These are phyloP conservation scores for Trematomus bernacchii DNA, from an alignment of 2,797 vertebrate genomes.

Conservation along the genomic window DNA sequence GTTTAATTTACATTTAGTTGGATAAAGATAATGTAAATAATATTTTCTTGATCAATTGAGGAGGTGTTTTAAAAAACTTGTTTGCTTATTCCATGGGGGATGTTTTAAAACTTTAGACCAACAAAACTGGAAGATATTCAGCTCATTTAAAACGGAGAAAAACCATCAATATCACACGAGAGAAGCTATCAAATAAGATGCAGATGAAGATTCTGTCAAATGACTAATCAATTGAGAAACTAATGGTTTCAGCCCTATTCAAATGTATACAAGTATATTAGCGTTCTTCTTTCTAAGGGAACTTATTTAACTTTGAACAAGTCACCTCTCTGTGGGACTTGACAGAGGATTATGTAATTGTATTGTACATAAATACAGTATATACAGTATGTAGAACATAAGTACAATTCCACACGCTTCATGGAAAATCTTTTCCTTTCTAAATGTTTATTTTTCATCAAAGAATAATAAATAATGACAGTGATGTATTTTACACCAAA, in stretches of 20 bases:
- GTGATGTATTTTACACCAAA: slow-evolving; percentile 23
- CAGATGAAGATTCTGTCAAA: background rate
- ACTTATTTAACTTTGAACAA: background rate
- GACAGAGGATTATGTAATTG: slow-evolving; percentile 2
- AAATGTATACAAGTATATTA: background rate
- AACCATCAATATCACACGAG: background rate
- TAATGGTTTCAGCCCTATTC: background rate
- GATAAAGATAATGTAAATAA: too few relatives aligned
- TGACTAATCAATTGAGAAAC: background rate
- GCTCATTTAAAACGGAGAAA: background rate
- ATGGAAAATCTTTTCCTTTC: slow-evolving; percentile 30
- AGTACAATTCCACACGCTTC: background rate
- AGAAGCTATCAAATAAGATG: background rate
- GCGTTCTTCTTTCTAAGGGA: background rate
- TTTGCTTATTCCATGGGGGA: too few relatives aligned
- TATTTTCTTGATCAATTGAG: background rate
- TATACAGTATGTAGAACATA: slow-evolving; percentile 13
- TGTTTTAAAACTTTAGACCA: background rate
- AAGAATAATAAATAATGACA: slow-evolving; percentile 18
- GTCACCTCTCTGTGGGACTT: slow-evolving; percentile 1
- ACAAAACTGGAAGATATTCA: background rate
- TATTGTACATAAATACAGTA: background rate
- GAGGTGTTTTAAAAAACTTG: background rate
- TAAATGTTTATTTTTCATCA: slow-evolving; percentile 42
- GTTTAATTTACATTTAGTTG: too few relatives aligned